A percentile compares a stretch with the other conserved stretches of the same genome.
These are phyloP conservation scores for Cyphomyrus plagiostoma DNA, from an alignment of 2,113 vertebrate genomes.

Conservation along the genomic window DNA sequence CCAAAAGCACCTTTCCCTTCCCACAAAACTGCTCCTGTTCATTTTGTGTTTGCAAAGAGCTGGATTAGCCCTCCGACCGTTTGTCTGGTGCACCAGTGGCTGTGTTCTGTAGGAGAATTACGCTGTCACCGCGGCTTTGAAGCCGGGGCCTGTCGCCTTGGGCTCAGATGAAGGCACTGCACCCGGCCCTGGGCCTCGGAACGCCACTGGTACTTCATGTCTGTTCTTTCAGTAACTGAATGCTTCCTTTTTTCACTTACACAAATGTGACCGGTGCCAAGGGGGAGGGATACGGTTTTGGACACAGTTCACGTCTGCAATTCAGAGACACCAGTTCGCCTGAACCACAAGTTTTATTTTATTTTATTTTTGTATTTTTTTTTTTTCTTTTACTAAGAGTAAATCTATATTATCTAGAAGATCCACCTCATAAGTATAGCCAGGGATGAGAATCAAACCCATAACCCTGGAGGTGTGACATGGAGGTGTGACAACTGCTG, in stretches of 20 bases:
- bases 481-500: neutral
- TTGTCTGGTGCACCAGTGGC: neutral
- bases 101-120: neutral
- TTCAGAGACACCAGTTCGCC: neutral
- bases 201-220: neutral
- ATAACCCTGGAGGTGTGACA: neutral
- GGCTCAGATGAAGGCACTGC: neutral
- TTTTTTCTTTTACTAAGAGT: neutral
- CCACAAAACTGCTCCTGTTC: neutral
- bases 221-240: neutral
- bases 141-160: neutral
- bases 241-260: neutral
- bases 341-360: neutral
- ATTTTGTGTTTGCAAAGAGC: neutral
- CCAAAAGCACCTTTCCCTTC: neutral
- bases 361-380: neutral
- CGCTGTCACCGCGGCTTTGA: neutral
- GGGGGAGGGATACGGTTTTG: neutral
- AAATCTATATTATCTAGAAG: neutral
- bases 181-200: neutral
- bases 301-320: neutral
- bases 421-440: neutral
- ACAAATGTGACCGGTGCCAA: neutral
- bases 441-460: neutral
- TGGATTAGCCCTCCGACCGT: neutral